Percentiles rank a stretch among this genome's conserved stretches.
Evolutionary conservation across 2,113 vertebrate genomes (phyloP).

Genomic region (Bagarius yarrelli): DNA sequence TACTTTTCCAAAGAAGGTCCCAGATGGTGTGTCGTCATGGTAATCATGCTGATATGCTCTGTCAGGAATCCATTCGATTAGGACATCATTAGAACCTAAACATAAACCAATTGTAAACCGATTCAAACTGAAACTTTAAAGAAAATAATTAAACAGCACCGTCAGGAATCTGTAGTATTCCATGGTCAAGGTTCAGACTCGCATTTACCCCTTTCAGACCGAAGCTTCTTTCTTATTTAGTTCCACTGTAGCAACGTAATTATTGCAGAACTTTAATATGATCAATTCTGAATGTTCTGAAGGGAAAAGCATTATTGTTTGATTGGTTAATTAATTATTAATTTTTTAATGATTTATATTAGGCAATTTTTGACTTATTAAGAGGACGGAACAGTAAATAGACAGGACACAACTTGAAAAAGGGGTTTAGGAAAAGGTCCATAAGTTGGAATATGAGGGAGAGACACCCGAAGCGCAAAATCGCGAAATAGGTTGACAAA

Average conservation of each 20-base stretch:
- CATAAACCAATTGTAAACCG: not conserved
- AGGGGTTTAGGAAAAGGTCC: too few species aligned
- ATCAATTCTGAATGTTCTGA: not conserved
- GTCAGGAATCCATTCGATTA: constrained; percentile 30
- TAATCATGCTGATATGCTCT: constrained; percentile 4
- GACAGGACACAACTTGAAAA: too few species aligned
- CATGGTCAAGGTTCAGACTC: not conserved
- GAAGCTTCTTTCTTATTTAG: not conserved
- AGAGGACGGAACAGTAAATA: too few species aligned
- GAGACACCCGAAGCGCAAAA: too few species aligned
- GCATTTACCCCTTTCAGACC: not conserved
- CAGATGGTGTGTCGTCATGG: constrained; percentile 50
- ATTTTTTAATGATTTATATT: too few species aligned
- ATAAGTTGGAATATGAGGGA: too few species aligned
- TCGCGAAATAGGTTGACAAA: too few species aligned
- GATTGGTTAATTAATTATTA: too few species aligned
- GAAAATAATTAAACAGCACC: not conserved
- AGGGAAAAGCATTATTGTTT: too few species aligned
- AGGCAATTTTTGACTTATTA: too few species aligned
- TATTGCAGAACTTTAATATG: not conserved
- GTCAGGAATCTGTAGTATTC: not conserved
- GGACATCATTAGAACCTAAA: not conserved
- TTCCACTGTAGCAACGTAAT: not conserved
- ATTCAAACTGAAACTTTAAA: constrained; percentile 1
- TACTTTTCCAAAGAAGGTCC: constrained; percentile 5